These are phyloP conservation scores for Brachionus rubens DNA, from an alignment of 1,140 invertebrate species.

Conservation along the genomic window DNA sequence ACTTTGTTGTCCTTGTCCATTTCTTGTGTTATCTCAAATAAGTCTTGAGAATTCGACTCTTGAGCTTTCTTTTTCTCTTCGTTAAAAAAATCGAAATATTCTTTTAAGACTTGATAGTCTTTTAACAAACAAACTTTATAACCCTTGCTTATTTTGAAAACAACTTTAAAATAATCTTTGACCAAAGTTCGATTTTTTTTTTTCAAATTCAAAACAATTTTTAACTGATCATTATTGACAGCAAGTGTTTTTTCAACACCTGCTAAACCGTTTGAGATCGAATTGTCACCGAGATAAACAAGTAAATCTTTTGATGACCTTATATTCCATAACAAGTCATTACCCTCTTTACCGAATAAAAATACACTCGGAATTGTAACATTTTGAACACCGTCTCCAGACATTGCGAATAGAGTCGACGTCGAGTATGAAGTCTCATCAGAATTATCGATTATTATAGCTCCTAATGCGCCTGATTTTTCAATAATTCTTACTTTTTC, in stretches of 20 bases:
- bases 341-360: conserved; percentile 76
- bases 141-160: neutral
- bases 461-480: conserved; percentile 76
- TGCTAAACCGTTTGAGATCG: neutral
- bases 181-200: neutral
- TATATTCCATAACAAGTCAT: conserved; percentile 17
- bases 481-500: conserved; percentile 74
- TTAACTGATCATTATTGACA: neutral
- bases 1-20: neutral
- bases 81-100: conserved; percentile 24
- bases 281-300: conserved; percentile 5
- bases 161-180: neutral
- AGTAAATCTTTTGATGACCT: neutral
- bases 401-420: conserved; percentile 88
- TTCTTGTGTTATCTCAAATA: neutral
- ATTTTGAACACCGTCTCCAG: conserved; percentile 81
- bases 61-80: neutral
- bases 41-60: neutral
- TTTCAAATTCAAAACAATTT: neutral
- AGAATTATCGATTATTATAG: conserved; percentile 70
- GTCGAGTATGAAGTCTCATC: conserved; percentile 69
- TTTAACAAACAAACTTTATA: neutral
- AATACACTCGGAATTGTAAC: conserved; percentile 86
- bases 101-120: neutral
- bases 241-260: conserved; percentile 7